These are phyloP conservation scores for Drosophila willistoni DNA, from an alignment of 1,140 invertebrate genomes.

Conservation along the genomic window DNA sequence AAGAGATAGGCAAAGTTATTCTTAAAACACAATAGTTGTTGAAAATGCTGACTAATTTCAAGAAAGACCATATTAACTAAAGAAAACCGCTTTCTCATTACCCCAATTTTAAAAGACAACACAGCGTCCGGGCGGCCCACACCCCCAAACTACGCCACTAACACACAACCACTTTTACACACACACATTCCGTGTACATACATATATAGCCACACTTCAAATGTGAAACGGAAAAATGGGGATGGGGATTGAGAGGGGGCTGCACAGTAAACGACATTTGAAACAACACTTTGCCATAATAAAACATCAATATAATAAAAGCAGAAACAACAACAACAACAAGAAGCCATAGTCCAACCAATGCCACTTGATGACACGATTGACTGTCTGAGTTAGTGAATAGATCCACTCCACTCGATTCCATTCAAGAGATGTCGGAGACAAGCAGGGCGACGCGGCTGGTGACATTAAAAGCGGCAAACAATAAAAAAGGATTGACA, in stretches of 20 bases:
- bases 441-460: conserved; percentile 4
- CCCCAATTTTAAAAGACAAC: no score
- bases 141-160: no score
- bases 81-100: no score
- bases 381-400: conserved; percentile 55
- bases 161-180: no score
- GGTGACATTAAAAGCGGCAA: conserved; percentile 44
- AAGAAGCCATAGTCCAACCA: conserved; percentile 21
- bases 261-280: conserved; percentile 53
- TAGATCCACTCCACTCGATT: conserved; percentile 58
- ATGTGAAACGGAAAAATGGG: background rate
- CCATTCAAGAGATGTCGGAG: conserved; percentile 14
- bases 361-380: conserved; percentile 56
- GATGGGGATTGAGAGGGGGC: background rate
- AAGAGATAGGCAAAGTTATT: no score
- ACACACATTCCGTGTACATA: no score
- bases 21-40: no score
- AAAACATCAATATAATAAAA: conserved; percentile 68
- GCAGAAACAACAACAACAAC: conserved; percentile 23
- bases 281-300: conserved; percentile 70
- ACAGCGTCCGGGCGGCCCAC: no score
- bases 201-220: background rate
- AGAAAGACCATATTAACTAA: no score
- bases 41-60: no score
- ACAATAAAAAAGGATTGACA: conserved; percentile 74